These are phyloP conservation scores for Sarcophaga peregrina DNA, from an alignment of 1,140 invertebrate species.

Conservation along the genomic window DNA sequence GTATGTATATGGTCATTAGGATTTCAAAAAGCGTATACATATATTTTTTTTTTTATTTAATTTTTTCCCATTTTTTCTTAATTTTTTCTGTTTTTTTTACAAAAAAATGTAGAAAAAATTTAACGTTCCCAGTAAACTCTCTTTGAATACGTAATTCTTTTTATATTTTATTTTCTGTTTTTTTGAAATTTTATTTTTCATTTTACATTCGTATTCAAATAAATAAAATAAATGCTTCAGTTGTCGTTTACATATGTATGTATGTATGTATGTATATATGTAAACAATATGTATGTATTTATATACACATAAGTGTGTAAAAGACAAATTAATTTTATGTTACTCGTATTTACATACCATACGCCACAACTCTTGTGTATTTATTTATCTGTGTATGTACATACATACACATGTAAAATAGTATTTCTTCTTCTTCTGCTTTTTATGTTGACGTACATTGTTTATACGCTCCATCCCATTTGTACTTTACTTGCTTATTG, in stretches of 20 bases:
- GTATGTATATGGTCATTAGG: constrained; percentile 30
- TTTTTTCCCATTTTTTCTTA: background rate
- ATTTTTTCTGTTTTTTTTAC: constrained; percentile 22
- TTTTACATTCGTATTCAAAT: background rate
- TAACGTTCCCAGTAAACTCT: constrained; percentile 40
- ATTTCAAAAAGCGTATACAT: constrained; percentile 30
- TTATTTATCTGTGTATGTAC: background rate
- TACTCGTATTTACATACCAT: background rate
- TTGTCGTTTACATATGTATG: background rate
- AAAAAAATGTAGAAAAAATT: constrained; percentile 39
- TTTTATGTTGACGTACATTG: no score
- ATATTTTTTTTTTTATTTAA: constrained; percentile 34
- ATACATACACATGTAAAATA: background rate
- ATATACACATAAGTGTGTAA: background rate
- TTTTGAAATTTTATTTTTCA: no score
- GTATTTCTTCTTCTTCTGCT: no score
- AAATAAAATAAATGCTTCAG: constrained; percentile 30
- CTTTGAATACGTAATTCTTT: constrained; percentile 35
- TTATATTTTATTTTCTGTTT: no score
- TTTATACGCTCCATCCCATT: no score
- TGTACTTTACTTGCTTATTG: background rate
- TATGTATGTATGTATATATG: background rate
- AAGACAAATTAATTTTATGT: constrained; percentile 39
- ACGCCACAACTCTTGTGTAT: no score
- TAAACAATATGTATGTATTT: background rate